Percentiles rank a stretch among this genome's conserved stretches.
Evolutionary conservation across 2,797 vertebrate genomes (phyloP).

Genomic region (Lophius americanus): DNA sequence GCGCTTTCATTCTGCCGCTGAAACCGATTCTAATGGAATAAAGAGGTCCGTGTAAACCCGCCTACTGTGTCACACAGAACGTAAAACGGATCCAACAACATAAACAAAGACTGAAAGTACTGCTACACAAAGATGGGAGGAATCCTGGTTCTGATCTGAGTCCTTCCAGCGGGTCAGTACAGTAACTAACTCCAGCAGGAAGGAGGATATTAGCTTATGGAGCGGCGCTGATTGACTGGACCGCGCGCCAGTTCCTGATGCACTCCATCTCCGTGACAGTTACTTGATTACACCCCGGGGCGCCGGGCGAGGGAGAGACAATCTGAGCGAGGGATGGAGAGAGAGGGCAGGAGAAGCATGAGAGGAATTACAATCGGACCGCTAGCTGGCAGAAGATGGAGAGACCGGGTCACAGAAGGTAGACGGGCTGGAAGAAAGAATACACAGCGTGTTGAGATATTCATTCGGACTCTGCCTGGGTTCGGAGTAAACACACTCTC

Average conservation of each 20-base stretch:
- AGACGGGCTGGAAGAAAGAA: constrained; percentile 44
- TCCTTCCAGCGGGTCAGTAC: constrained; percentile 2
- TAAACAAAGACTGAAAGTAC: not conserved
- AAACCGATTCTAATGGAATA: too few relatives aligned
- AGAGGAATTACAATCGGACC: constrained; percentile 54
- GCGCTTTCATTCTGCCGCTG: too few relatives aligned
- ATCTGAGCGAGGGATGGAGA: constrained; percentile 17
- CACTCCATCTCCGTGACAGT: constrained; percentile 65
- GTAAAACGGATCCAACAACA: not conserved
- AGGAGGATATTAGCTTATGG: constrained; percentile 26
- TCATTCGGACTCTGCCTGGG: constrained; percentile 55
- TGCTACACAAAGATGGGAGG: too few relatives aligned
- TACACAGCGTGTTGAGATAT: constrained; percentile 62
- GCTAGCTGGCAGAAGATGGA: constrained; percentile 46
- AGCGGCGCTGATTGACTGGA: constrained; percentile 1
- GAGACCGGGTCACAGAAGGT: constrained; percentile 29
- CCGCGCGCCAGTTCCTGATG: constrained; percentile 47
- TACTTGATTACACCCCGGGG: constrained; percentile 64
- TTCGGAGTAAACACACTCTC: constrained; percentile 34
- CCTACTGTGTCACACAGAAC: too few relatives aligned
- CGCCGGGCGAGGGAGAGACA: constrained; percentile 43
- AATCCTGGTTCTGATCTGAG: not conserved
- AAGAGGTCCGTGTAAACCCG: too few relatives aligned
- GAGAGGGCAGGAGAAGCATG: constrained; percentile 18
- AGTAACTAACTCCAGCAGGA: constrained; percentile 8